phyloP scores from a whole-genome alignment of 2,888 invertebrate genomes.

The Nycteola revayana region DNA sequence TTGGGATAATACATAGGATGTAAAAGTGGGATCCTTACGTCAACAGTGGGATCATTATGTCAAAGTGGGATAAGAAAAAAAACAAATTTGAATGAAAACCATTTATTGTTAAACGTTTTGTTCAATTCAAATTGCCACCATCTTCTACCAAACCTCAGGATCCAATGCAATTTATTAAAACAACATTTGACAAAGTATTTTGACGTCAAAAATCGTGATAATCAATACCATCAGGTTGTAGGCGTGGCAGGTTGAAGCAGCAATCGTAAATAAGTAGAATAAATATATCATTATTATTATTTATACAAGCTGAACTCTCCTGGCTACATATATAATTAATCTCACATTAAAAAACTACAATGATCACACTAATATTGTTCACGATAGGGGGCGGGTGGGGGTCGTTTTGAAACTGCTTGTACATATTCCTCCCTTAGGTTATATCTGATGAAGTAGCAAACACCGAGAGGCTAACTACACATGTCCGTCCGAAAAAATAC shows the following conservation, averaged over 20 bases:
- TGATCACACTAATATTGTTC: slow-evolving; percentile 35
- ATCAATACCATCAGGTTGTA: too few relatives aligned
- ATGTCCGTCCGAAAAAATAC: too few relatives aligned
- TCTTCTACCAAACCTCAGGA: neutral
- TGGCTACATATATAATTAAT: slow-evolving; percentile 42
- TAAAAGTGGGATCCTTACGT: too few relatives aligned
- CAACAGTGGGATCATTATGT: too few relatives aligned
- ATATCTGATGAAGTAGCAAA: too few relatives aligned
- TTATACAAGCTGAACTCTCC: slow-evolving; percentile 51
- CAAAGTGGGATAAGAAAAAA: slow-evolving; percentile 42
- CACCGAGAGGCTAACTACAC: too few relatives aligned
- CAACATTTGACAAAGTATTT: too few relatives aligned
- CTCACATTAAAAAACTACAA: slow-evolving; percentile 55
- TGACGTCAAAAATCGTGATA: too few relatives aligned
- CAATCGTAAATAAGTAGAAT: slow-evolving; percentile 39
- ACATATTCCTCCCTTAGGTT: too few relatives aligned
- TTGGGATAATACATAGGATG: too few relatives aligned
- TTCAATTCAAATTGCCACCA: slow-evolving; percentile 40
- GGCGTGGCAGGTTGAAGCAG: too few relatives aligned
- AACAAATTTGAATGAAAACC: slow-evolving; percentile 55
- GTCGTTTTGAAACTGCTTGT: slow-evolving; percentile 37
- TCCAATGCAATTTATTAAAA: too few relatives aligned
- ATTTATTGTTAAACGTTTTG: slow-evolving; percentile 53
- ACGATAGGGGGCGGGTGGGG: slow-evolving; percentile 25
- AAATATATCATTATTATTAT: slow-evolving; percentile 57